phyloP scores from a whole-genome alignment of 2,888 invertebrate genomes.

The Scaptomyza flava region DNA sequence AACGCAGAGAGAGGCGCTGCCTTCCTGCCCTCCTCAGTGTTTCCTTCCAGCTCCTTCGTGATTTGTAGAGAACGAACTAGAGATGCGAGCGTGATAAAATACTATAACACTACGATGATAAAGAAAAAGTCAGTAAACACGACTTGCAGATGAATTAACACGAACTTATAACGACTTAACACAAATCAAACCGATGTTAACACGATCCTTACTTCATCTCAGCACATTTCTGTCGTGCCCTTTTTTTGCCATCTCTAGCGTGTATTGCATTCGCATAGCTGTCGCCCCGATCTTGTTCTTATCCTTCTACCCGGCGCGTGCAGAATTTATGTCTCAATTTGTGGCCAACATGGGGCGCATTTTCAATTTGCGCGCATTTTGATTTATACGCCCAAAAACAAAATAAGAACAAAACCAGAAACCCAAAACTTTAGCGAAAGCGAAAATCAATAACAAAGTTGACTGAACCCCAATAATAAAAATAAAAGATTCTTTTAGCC shows the following conservation, averaged over 20 bases:
- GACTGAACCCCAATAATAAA: constrained; percentile 50
- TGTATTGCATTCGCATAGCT: constrained; percentile 6
- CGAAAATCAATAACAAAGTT: constrained; percentile 67
- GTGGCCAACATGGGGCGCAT: constrained; percentile 77
- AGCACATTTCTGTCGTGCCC: not conserved
- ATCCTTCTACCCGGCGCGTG: constrained; percentile 62
- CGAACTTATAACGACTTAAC: too few species aligned
- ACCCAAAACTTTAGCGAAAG: constrained; percentile 45
- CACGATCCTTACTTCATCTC: not conserved
- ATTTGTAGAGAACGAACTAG: not conserved
- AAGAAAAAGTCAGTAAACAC: too few species aligned
- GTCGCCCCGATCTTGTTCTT: constrained; percentile 25
- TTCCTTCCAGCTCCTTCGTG: constrained; percentile 15
- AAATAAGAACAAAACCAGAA: not conserved
- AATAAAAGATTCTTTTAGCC: not conserved
- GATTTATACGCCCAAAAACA: constrained; percentile 79
- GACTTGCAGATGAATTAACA: too few species aligned
- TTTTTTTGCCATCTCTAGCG: constrained; percentile 1
- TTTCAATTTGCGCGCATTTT: constrained; percentile 81
- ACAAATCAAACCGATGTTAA: not conserved
- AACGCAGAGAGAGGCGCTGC: constrained; percentile 4
- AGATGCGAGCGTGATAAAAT: constrained; percentile 2
- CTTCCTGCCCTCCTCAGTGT: constrained; percentile 1
- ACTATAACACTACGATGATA: too few species aligned
- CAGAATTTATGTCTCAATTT: constrained; percentile 84